Conservation (phyloP, 2,113 vertebrate genomes). For the Myiagra hebetior region DNA sequence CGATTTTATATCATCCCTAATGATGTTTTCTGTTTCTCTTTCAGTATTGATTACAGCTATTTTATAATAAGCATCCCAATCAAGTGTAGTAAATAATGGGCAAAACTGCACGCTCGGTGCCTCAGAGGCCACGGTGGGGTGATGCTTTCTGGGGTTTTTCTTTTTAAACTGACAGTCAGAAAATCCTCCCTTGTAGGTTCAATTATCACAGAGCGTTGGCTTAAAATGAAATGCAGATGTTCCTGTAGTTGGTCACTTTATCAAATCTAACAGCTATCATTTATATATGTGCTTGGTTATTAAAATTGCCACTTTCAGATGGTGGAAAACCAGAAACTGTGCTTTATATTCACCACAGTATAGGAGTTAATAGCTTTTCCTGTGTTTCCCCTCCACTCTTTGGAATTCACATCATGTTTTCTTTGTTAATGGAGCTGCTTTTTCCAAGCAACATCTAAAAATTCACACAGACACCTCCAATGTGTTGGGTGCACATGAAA, state of each 20-base stretch:
- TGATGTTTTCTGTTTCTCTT: neutral
- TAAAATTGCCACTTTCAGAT: neutral
- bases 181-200: neutral
- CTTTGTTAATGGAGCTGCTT: neutral
- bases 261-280: neutral
- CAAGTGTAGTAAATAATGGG: neutral
- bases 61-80: neutral
- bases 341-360: neutral
- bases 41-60: neutral
- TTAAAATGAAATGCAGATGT: neutral
- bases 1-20: neutral
- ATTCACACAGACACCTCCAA: neutral
- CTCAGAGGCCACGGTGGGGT: neutral
- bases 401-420: neutral
- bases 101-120: neutral
- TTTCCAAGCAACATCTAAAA: neutral
- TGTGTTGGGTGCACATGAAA: neutral
- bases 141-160: neutral
- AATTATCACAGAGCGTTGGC: neutral
- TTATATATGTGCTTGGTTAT: neutral
- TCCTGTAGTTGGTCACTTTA: neutral
- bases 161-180: neutral
- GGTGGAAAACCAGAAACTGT: neutral
- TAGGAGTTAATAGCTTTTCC: neutral
- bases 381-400: neutral